A percentile compares a stretch with the other conserved stretches of the same genome.
Evolutionary conservation across 2,113 vertebrate species (phyloP).

Genomic region (Antechinus stuartii): DNA sequence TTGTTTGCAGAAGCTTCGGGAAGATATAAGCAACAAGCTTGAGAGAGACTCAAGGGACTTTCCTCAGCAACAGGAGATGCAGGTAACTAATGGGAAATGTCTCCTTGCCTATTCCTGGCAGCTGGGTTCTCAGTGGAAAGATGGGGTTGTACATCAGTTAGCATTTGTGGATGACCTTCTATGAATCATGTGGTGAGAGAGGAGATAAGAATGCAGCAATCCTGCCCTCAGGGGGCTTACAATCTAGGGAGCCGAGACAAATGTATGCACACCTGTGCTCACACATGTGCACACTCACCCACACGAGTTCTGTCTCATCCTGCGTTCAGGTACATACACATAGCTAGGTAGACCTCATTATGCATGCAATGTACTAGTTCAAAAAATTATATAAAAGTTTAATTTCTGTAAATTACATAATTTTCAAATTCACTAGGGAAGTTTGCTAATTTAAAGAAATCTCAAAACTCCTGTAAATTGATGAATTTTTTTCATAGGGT

Average conservation of each 20-base stretch:
- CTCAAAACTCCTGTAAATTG: not conserved
- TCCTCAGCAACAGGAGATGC: slow-evolving; percentile 57
- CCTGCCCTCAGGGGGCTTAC: not conserved
- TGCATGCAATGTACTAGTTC: not conserved
- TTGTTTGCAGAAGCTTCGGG: slow-evolving; percentile 83
- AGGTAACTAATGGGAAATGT: slow-evolving; percentile 60
- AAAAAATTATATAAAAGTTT: not conserved
- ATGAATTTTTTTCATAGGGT: not conserved
- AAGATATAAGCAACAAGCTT: slow-evolving; percentile 83
- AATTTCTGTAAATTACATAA: not conserved
- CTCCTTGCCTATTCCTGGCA: not conserved
- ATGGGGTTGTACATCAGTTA: not conserved
- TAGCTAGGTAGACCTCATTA: not conserved
- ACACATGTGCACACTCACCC: not conserved
- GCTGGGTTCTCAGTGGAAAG: not conserved
- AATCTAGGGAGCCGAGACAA: not conserved
- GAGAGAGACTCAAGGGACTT: slow-evolving; percentile 71
- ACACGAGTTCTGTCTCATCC: not conserved
- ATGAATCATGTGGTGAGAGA: not conserved
- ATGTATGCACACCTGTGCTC: not conserved
- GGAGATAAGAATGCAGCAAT: not conserved
- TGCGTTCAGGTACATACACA: not conserved
- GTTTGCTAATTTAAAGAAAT: not conserved
- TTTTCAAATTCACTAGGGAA: not conserved
- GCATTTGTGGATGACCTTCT: not conserved